Conservation (phyloP, 1,140 invertebrate genomes). For the Aethina tumida region DNA sequence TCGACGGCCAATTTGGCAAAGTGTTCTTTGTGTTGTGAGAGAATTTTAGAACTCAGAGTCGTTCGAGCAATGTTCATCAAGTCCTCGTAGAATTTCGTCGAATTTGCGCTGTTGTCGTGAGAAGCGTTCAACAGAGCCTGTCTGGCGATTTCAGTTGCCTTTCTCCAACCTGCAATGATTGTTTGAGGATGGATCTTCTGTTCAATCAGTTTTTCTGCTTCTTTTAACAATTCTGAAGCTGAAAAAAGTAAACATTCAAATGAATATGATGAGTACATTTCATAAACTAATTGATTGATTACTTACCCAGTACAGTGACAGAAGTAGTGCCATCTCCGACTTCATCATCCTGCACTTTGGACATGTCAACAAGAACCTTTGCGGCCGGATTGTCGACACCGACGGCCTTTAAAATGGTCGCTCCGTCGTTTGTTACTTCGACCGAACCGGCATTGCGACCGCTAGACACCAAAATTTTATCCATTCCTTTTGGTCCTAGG, state of each 20-base stretch:
- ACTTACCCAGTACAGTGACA: conserved; percentile 81
- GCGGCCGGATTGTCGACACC: conserved; percentile 99
- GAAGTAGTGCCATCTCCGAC: conserved; percentile 99
- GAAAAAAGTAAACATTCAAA: conserved; percentile 11
- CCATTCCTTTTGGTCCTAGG: conserved; percentile 99
- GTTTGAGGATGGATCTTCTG: conserved; percentile 98
- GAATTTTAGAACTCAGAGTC: conserved; percentile 96
- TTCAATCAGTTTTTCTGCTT: conserved; percentile 89
- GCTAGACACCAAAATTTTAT: conserved; percentile 91
- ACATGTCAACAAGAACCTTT: conserved; percentile 97
- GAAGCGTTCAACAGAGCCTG: conserved; percentile 70
- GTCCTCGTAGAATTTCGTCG: conserved; percentile 75
- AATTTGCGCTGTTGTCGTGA: conserved; percentile 71
- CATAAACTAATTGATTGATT: not conserved
- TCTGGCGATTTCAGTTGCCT: conserved; percentile 72
- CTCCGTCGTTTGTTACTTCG: conserved; percentile 98
- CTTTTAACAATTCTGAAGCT: conserved; percentile 89
- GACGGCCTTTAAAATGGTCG: conserved; percentile 93
- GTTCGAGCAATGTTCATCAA: conserved; percentile 95
- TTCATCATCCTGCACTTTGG: conserved; percentile 97
- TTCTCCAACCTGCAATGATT: conserved; percentile 91
- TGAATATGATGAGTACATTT: not conserved
- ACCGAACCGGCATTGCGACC: conserved; percentile 76
- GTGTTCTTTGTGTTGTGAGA: conserved; percentile 95
- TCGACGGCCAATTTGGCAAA: conserved; percentile 93